Evolutionary conservation across 2,113 vertebrate species (phyloP).

Genomic region (Podarcis cretensis): DNA sequence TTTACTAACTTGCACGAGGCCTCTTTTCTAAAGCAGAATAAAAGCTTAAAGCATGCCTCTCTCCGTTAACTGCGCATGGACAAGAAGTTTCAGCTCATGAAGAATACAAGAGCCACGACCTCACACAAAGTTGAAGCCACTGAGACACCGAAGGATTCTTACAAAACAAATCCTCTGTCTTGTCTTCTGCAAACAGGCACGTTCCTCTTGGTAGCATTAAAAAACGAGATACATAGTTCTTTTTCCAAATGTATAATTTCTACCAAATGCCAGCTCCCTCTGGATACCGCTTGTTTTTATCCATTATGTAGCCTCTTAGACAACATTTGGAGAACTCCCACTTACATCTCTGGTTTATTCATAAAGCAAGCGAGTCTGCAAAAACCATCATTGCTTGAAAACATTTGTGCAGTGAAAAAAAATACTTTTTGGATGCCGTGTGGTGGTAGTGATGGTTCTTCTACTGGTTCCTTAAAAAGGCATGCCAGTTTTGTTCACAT

Average conservation of each 20-base stretch:
- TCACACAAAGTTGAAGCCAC: conserved; percentile 45
- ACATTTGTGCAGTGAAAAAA: conserved; percentile 17
- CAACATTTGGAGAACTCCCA: conserved; percentile 44
- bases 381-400: conserved; percentile 24
- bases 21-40: conserved; percentile 30
- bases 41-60: conserved; percentile 37
- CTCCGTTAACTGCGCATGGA: conserved; percentile 41
- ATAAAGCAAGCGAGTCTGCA: conserved; percentile 29
- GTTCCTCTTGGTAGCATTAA: conserved; percentile 36
- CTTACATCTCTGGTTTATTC: conserved; percentile 30
- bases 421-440: conserved; percentile 3
- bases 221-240: conserved; percentile 29
- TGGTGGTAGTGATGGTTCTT: background rate
- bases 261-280: conserved; percentile 51
- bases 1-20: background rate
- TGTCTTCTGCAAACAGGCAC: conserved; percentile 42
- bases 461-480: background rate
- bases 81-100: conserved; percentile 33
- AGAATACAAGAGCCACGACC: conserved; percentile 23
- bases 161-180: conserved; percentile 30
- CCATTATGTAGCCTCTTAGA: conserved; percentile 46
- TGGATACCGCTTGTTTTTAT: conserved; percentile 29
- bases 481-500: background rate
- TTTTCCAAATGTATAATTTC: conserved; percentile 47
- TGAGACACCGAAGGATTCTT: conserved; percentile 53